These are phyloP conservation scores for Otis tarda DNA, from an alignment of 2,113 vertebrate genomes.

Conservation along the genomic window DNA sequence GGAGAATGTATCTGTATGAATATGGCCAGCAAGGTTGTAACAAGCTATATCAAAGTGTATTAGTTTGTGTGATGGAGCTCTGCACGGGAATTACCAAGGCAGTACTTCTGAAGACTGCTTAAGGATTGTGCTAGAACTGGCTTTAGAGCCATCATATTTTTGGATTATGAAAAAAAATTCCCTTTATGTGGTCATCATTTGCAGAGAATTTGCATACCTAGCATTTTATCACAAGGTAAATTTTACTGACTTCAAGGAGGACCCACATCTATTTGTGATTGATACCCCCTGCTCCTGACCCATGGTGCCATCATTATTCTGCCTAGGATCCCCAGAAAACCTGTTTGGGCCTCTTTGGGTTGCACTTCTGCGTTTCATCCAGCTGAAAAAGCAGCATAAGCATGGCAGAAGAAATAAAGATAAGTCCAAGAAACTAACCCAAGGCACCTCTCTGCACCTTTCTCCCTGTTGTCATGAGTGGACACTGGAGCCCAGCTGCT, in stretches of 20 bases:
- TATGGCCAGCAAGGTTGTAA: neutral
- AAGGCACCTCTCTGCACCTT: neutral
- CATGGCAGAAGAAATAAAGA: neutral
- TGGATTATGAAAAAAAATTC: neutral
- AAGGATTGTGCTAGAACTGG: neutral
- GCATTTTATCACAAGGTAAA: neutral
- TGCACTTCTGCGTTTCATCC: neutral
- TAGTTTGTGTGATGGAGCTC: neutral
- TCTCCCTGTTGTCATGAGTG: neutral
- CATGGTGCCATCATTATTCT: neutral
- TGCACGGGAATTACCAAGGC: neutral
- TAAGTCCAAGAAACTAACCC: neutral
- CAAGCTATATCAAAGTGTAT: neutral
- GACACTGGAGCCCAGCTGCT: neutral
- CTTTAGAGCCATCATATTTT: neutral
- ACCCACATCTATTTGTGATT: neutral
- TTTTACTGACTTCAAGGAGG: neutral
- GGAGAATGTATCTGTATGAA: neutral
- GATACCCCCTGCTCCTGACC: neutral
- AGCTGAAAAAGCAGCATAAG: neutral
- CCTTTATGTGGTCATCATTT: neutral
- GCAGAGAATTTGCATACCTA: neutral
- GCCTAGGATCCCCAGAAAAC: neutral
- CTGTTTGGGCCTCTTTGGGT: neutral
- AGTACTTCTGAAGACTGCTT: neutral